Conservation (phyloP, 2,888 invertebrate genomes). For the Drosophila nigricruria region DNA sequence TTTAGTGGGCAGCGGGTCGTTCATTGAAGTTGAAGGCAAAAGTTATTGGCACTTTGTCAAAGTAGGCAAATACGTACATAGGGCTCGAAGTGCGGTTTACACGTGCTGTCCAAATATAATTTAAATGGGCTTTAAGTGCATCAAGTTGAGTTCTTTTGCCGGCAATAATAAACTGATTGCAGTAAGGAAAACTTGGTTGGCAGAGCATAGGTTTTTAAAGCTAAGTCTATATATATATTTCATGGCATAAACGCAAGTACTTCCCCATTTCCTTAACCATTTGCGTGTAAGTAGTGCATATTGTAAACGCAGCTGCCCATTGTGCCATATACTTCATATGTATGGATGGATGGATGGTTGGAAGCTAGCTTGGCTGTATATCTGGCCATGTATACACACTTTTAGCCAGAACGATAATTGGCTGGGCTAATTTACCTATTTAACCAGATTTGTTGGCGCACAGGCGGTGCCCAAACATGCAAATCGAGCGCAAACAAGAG, state of each 20-base stretch:
- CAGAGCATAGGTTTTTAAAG: too few species aligned
- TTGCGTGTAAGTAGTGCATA: slow-evolving; percentile 52
- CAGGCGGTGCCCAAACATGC: slow-evolving; percentile 54
- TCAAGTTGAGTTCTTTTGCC: neutral
- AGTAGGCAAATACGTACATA: slow-evolving; percentile 48
- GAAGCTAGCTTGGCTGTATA: slow-evolving; percentile 22
- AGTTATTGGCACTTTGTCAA: slow-evolving; percentile 81
- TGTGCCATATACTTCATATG: slow-evolving; percentile 34
- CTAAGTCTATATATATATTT: neutral
- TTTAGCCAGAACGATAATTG: slow-evolving; percentile 65
- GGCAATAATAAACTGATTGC: neutral
- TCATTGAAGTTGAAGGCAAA: slow-evolving; percentile 57
- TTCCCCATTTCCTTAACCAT: neutral
- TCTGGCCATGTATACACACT: slow-evolving; percentile 41
- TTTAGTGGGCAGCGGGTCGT: neutral
- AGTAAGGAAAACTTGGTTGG: too few species aligned
- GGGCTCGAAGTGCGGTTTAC: slow-evolving; percentile 29
- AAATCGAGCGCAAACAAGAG: slow-evolving; percentile 51
- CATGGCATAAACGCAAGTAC: slow-evolving; percentile 32
- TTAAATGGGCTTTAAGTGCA: slow-evolving; percentile 4
- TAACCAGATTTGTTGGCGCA: slow-evolving; percentile 66
- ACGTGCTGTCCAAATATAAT: slow-evolving; percentile 25
- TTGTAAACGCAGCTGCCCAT: slow-evolving; percentile 38
- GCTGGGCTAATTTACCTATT: slow-evolving; percentile 72
- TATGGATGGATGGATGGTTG: slow-evolving; percentile 1